These are phyloP conservation scores for Bettongia penicillata DNA, from an alignment of 2,113 vertebrate species.

Conservation along the genomic window DNA sequence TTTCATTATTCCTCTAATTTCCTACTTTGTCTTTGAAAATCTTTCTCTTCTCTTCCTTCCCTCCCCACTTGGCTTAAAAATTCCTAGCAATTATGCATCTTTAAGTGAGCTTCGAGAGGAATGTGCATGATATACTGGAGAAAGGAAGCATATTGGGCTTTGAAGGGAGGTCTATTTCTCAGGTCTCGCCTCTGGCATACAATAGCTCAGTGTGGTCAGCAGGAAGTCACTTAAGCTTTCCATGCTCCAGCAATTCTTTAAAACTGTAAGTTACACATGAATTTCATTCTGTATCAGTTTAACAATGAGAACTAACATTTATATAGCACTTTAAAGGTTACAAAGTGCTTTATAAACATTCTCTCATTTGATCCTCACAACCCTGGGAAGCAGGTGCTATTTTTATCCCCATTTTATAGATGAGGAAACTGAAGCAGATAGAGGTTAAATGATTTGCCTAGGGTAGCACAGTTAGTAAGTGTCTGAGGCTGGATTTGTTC, in stretches of 20 bases:
- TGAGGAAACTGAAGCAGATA: no score
- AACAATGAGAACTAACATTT: no score
- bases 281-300: no score
- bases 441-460: no score
- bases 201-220: not conserved
- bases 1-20: not conserved
- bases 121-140: not conserved
- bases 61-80: not conserved
- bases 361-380: no score
- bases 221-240: not conserved
- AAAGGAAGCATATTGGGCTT: not conserved
- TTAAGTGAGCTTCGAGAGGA: not conserved
- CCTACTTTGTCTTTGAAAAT: not conserved
- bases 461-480: no score
- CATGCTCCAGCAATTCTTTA: no score
- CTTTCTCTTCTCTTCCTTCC: not conserved
- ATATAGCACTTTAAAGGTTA: no score
- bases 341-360: no score
- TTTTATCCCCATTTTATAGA: no score
- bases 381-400: no score
- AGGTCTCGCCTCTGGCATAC: not conserved
- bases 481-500: not conserved
- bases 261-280: no score
- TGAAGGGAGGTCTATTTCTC: not conserved
- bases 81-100: not conserved